phyloP scores from a whole-genome alignment of 1,140 invertebrate species.

The Drosophila kanapiae region DNA sequence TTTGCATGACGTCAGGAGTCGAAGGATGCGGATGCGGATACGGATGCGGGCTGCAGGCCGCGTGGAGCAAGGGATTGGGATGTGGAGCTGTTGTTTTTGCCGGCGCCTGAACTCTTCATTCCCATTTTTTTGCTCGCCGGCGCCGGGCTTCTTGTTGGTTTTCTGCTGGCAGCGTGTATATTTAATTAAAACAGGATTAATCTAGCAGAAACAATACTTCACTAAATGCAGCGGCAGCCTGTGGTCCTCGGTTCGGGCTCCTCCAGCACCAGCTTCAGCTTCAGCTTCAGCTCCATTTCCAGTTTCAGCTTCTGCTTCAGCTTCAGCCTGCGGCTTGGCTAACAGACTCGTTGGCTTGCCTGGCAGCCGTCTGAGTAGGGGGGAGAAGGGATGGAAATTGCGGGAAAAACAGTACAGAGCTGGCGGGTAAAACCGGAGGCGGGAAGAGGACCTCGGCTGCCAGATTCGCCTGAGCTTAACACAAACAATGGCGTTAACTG shows the following conservation, averaged over 20 bases:
- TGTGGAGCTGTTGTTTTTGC: conserved; percentile 36
- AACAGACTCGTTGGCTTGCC: conserved; percentile 74
- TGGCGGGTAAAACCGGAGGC: conserved; percentile 1
- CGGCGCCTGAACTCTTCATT: conserved; percentile 46
- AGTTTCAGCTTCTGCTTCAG: conserved; percentile 21
- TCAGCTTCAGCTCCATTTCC: conserved; percentile 4
- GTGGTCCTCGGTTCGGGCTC: conserved; percentile 10
- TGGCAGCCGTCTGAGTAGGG: conserved; percentile 24
- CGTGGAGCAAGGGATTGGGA: background rate
- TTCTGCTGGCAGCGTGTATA: conserved; percentile 82
- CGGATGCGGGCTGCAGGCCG: conserved; percentile 17
- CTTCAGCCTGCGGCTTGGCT: conserved; percentile 69
- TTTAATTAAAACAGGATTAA: conserved; percentile 84
- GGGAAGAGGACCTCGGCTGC: conserved; percentile 47
- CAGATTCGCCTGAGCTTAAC: conserved; percentile 54
- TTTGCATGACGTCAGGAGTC: conserved; percentile 76
- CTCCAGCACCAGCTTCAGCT: conserved; percentile 5
- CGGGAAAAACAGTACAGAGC: conserved; percentile 10
- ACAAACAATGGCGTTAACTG: conserved; percentile 76
- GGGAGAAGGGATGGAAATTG: background rate
- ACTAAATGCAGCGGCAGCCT: conserved; percentile 74
- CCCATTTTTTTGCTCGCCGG: conserved; percentile 27
- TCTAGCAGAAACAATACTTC: conserved; percentile 84
- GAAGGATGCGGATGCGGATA: conserved; percentile 24
- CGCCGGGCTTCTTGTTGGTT: conserved; percentile 68